Evolutionary conservation across 2,888 invertebrate genomes (phyloP).

Genomic region (Anthrax anthrax): DNA sequence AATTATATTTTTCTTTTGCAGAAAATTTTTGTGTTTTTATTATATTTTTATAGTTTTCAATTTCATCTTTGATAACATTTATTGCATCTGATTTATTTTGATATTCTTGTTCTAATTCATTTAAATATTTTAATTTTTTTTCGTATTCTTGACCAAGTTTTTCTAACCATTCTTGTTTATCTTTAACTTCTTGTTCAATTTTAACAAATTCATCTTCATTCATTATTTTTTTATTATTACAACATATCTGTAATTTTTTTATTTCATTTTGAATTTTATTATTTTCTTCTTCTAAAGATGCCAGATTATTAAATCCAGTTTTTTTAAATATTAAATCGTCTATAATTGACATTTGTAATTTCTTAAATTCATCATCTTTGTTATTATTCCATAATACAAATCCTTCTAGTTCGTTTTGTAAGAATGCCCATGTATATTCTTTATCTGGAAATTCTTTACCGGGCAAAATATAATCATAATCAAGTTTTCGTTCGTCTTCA

Average conservation of each 20-base stretch:
- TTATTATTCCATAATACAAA: conserved; percentile 16
- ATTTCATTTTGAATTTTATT: conserved; percentile 13
- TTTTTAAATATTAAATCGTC: conserved; percentile 19
- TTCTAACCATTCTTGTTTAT: conserved; percentile 1
- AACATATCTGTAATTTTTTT: background rate
- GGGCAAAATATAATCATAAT: conserved; percentile 4
- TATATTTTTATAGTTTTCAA: conserved; percentile 11
- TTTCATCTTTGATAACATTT: conserved; percentile 1
- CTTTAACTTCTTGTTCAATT: conserved; percentile 16
- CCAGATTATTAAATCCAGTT: conserved; percentile 14
- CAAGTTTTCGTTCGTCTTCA: background rate
- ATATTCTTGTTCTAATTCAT: conserved; percentile 1
- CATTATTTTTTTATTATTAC: conserved; percentile 4
- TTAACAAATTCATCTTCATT: conserved; percentile 15
- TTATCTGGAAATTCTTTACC: conserved; percentile 19
- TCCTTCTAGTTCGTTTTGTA: conserved; percentile 19
- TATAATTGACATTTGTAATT: conserved; percentile 16
- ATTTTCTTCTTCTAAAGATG: conserved; percentile 17
- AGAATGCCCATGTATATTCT: conserved; percentile 17
- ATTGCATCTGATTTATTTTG: conserved; percentile 3
- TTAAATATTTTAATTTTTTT: background rate
- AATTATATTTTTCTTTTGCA: conserved; percentile 16
- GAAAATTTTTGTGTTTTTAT: conserved; percentile 15
- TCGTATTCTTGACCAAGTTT: background rate
- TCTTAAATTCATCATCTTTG: conserved; percentile 19